Base-by-base conservation (phyloP, 1,140 invertebrate species). In the Pseudomyrmex flavicornis region DNA sequence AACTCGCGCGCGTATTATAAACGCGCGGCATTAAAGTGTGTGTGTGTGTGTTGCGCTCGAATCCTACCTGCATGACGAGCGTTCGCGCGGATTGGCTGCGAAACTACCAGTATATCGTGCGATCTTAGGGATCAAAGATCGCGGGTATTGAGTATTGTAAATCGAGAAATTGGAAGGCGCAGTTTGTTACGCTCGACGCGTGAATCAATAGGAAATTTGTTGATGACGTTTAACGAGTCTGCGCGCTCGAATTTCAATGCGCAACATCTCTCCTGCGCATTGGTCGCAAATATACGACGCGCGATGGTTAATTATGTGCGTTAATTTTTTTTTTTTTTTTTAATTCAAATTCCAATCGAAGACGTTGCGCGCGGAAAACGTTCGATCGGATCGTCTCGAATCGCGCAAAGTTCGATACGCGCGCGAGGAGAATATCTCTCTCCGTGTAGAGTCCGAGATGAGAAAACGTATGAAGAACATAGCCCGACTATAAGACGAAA, bases 401-500 rank as follows among this genome's bases (percentile, higher is more conserved):
- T 82, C 48, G 58, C 46, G 17, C 56, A 61, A 35, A 48, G 69
- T 62, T 20, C 69, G 79, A 74, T 35, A 54, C 46, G 56, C 66
- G 77, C 44, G 26, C 7, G 69, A 35, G 58, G 46, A 72, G 56
- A 50, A 22, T 26, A 26, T 74, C 26, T 58, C 52, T 74, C 26
- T 58, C 59, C 74, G 58, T 44, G 20, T 46, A 79, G 61, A 52
- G 12, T 15, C 65, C 58, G 35, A 77, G 73, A 85, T 17, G 73
- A 88, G 85, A 61, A 35, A 72, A 83, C 72, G 74, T 84, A 84
- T 56, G 68, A 85, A 58, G 50, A 72, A 69, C 52, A 74, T 76
- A 77, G 35, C 13, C 13, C 56, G 85, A 77, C 22, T 48, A 1
- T 35, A 50, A 61, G 69, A 54, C 69, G 73, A 85, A 66, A n/a